Base-by-base conservation (phyloP, 2,888 invertebrate species). In the Drosophila percnosoma region DNA sequence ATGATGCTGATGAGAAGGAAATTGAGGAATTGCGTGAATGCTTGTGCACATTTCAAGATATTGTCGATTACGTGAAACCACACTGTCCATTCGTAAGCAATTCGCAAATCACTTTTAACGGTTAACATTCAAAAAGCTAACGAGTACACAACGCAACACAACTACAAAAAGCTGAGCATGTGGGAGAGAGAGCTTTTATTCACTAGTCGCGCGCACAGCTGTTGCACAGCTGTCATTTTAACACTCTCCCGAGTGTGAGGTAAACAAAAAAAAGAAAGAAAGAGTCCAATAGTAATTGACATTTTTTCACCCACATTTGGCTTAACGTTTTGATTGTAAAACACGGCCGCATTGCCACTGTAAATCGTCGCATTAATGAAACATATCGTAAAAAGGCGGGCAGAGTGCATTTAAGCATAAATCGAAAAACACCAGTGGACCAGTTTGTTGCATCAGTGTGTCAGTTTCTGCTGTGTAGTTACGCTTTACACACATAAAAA, bases 391-490 rank as follows among this genome's bases (percentile, higher is more conserved):
- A 73, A 76, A 65, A 70, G 31, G 15, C 24, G 13, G 8, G n/a
- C 10, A n/a, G 21, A 55, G 59, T 75, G 55, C 18, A 60, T 42
- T 42, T 33, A 15, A 54, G 18, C 27, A 36, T 64, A 63, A 63
- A 49, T 51, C 29, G 52, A 34, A 38, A 36, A 76, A 62, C 68
- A 58, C 66, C 61, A 68, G 34, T 34, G 52, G 59, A 65, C 53
- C 58, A 48, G 77, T 77, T 69, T 60, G 71, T 85, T 85, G 84
- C 87, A 85, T 87, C 89, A 89, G 85, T 81, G 64, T 64, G 60
- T 62, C 68, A 72, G 70, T 54, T 15, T 45, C 36, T 13, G 38
- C 27, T 40, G 40, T 40, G 54, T 65, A 71, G 79, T 64, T 66
- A 73, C 66, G 68, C 73, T 77, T 68, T 64, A 54, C 68, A 52